These are phyloP conservation scores for Arion vulgaris DNA, from an alignment of 1,140 invertebrate species.

Conservation along the genomic window DNA sequence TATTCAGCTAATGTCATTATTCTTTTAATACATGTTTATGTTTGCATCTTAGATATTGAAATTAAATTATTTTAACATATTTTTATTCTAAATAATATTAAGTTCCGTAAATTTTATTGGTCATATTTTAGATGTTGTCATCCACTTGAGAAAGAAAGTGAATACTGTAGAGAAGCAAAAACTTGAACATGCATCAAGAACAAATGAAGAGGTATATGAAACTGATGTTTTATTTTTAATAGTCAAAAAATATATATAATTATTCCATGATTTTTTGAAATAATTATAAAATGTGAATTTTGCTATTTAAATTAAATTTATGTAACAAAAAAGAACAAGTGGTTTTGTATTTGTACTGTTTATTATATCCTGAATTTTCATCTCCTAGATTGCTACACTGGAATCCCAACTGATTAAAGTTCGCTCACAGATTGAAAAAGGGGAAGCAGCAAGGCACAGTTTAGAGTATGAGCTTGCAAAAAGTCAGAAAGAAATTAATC, in stretches of 20 bases:
- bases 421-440: conserved; percentile 60
- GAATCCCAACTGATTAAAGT: conserved; percentile 57
- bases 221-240: too few species aligned
- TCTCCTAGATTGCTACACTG: conserved; percentile 50
- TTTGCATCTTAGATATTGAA: too few species aligned
- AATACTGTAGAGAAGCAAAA: conserved; percentile 62
- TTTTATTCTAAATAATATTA: too few species aligned
- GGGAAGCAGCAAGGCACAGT: conserved; percentile 58
- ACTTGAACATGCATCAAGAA: conserved; percentile 52
- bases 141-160: conserved; percentile 54
- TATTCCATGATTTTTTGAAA: too few species aligned
- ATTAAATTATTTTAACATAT: too few species aligned
- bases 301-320: too few species aligned
- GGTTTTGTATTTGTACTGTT: not conserved
- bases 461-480: conserved; percentile 66
- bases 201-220: conserved; percentile 61
- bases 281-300: too few species aligned
- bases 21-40: too few species aligned
- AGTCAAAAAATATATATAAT: too few species aligned
- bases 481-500: conserved; percentile 51
- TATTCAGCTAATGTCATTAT: too few species aligned
- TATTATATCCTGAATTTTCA: not conserved
- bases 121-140: not conserved
- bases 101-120: not conserved
- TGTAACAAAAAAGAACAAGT: too few species aligned